Conservation (phyloP, 2,113 vertebrate species). For the Dasyornis broadbenti region DNA sequence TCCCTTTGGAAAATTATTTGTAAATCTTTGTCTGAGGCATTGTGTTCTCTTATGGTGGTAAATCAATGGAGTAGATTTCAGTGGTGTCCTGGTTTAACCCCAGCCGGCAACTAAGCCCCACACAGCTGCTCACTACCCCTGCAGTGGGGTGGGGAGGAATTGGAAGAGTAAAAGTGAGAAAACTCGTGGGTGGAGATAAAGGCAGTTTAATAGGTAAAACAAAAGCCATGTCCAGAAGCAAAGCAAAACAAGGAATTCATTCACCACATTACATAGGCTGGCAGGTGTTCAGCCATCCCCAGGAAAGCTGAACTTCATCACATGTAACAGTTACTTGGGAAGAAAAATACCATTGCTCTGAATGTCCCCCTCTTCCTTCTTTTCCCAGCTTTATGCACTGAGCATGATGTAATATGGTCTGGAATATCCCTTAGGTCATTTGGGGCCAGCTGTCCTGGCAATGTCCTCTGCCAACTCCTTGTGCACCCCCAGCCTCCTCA, state of each 20-base stretch:
- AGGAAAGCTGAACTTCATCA: background rate
- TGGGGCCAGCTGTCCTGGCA: background rate
- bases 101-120: background rate
- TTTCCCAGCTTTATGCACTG: background rate
- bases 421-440: background rate
- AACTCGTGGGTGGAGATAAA: background rate
- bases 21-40: background rate
- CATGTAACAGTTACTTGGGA: background rate
- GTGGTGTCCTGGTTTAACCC: background rate
- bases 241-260: background rate
- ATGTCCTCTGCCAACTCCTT: background rate
- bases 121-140: background rate
- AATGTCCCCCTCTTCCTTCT: background rate
- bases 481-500: background rate
- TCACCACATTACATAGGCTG: background rate
- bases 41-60: background rate
- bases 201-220: background rate
- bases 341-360: background rate
- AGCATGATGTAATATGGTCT: background rate
- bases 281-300: background rate
- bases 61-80: background rate
- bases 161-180: background rate
- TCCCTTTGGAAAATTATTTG: background rate
- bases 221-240: background rate
- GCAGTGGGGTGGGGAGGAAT: background rate